phyloP scores from a whole-genome alignment of 2,888 invertebrate genomes.

The Lissocephala sabroskyi region DNA sequence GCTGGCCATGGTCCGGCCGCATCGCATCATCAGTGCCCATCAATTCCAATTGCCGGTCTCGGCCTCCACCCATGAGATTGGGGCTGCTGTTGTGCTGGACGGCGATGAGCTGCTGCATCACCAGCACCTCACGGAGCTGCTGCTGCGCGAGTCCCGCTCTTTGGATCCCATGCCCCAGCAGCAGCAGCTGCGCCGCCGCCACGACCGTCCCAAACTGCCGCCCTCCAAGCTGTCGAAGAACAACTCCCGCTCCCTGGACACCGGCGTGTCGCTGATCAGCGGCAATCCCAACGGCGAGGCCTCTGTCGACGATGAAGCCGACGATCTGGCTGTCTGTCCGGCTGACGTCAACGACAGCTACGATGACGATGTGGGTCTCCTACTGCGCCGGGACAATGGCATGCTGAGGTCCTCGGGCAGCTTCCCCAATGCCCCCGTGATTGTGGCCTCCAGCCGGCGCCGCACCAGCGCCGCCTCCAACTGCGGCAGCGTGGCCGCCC shows the following conservation, averaged over 20 bases:
- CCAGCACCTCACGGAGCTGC: slow-evolving; percentile 29
- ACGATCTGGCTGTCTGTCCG: slow-evolving; percentile 39
- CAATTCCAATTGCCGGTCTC: slow-evolving; percentile 39
- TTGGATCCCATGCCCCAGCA: slow-evolving; percentile 77
- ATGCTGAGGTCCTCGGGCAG: slow-evolving; percentile 38
- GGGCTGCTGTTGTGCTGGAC: slow-evolving; percentile 8
- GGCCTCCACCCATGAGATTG: slow-evolving; percentile 49
- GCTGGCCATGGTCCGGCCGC: slow-evolving; percentile 71
- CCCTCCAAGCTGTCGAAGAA: slow-evolving; percentile 69
- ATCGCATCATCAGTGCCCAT: slow-evolving; percentile 75
- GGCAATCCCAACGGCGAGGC: slow-evolving; percentile 54
- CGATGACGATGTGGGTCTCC: slow-evolving; percentile 59
- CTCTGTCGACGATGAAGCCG: slow-evolving; percentile 25
- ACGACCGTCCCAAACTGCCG: slow-evolving; percentile 57
- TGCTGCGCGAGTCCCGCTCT: slow-evolving; percentile 77
- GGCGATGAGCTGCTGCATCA: slow-evolving; percentile 24
- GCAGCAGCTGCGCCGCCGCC: slow-evolving; percentile 55
- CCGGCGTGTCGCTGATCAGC: slow-evolving; percentile 59
- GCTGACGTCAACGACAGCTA: slow-evolving; percentile 54
- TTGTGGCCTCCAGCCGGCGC: slow-evolving; percentile 53
- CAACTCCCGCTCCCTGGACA: slow-evolving; percentile 70
- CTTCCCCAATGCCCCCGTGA: slow-evolving; percentile 40
- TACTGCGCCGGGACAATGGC: slow-evolving; percentile 66
- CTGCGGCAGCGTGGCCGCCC: slow-evolving; percentile 27
- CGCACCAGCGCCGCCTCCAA: slow-evolving; percentile 35